Base-by-base conservation (phyloP, 2,888 invertebrate species). In the Anoncus sp. region DNA sequence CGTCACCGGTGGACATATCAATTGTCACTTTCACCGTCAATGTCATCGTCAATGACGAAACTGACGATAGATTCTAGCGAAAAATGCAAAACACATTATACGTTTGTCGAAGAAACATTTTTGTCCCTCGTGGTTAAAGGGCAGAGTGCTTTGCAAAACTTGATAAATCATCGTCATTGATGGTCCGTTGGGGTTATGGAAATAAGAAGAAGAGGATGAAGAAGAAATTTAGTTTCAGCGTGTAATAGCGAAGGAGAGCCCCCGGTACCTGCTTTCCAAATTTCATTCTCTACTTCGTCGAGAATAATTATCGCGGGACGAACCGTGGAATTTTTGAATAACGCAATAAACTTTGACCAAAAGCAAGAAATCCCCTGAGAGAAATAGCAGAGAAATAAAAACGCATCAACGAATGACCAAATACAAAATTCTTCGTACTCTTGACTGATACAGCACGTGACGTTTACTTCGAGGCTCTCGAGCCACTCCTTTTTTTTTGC, bases 281-380 rank as follows among this genome's bases (percentile, higher is more conserved):
- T 67, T 69, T 74, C 16, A 62, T 14, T 43, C 55, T 71, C 53
- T 18, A 10, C 38, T 20, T 5, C n/a, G 22, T 53, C 57, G 31
- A 55, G 24, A 73, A 78, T 78, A 80, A 80, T 78, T 75, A 80
- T 55, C 71, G 67, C 43, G 53, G 31, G 72, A 80, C 75, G 73
- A 76, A 70, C 47, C 75, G 65, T 80, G 67, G 53, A 67, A 80
- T 73, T 80, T n/a, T 73, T 65, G 38, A 73, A 73, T 47, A 66
- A 63, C 16, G 49, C 53, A 18, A 31, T 43, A 55, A 16, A 66
- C 16, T 55, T 59, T 69, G 40, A 59, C 49, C 73, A n/a, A 31
- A 59, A 31, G 40, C 59, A 57, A 62, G 20, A 57, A 59, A 66
- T 73, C 59, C 59, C 45, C 16, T 38, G 40, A 20, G 53, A 16